These are phyloP conservation scores for Elegia similella DNA, from an alignment of 2,888 invertebrate species.

Conservation along the genomic window DNA sequence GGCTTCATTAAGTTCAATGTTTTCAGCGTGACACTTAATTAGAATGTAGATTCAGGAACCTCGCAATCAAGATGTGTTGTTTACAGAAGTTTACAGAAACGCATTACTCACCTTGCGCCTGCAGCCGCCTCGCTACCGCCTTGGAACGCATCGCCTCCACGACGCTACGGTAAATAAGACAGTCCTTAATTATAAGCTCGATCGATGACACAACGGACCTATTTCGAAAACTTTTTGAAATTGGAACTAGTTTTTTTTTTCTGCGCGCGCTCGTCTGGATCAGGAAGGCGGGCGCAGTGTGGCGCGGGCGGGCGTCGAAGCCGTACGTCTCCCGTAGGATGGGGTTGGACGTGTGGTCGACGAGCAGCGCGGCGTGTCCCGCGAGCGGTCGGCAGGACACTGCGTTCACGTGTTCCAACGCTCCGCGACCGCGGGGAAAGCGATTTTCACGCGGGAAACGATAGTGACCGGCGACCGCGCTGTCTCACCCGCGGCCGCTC, in stretches of 20 bases:
- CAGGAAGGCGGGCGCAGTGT: conserved; percentile 51
- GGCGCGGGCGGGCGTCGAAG: conserved; percentile 61
- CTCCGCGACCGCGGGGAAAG: conserved; percentile 73
- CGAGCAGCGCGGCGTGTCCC: conserved; percentile 70
- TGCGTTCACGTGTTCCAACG: conserved; percentile 72
- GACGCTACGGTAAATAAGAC: conserved; percentile 50
- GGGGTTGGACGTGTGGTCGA: conserved; percentile 42
- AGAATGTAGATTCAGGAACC: not conserved
- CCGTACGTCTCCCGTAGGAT: conserved; percentile 55
- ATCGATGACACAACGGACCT: conserved; percentile 59
- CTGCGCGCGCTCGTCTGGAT: conserved; percentile 40
- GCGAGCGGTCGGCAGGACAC: conserved; percentile 79
- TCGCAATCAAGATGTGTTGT: not conserved
- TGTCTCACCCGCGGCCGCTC: conserved; percentile 66
- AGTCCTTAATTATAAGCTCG: conserved; percentile 55
- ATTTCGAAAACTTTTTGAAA: conserved; percentile 53
- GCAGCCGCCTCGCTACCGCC: conserved; percentile 86
- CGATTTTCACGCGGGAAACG: conserved; percentile 79
- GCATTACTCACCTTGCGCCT: conserved; percentile 84
- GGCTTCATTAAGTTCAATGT: not conserved
- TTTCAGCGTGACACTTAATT: not conserved
- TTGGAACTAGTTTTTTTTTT: conserved; percentile 35
- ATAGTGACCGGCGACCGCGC: conserved; percentile 75
- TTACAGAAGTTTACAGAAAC: conserved; percentile 14
- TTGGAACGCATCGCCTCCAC: conserved; percentile 85